These are phyloP conservation scores for Cyanoramphus novaezelandiae DNA, from an alignment of 2,113 vertebrate genomes.

Conservation along the genomic window DNA sequence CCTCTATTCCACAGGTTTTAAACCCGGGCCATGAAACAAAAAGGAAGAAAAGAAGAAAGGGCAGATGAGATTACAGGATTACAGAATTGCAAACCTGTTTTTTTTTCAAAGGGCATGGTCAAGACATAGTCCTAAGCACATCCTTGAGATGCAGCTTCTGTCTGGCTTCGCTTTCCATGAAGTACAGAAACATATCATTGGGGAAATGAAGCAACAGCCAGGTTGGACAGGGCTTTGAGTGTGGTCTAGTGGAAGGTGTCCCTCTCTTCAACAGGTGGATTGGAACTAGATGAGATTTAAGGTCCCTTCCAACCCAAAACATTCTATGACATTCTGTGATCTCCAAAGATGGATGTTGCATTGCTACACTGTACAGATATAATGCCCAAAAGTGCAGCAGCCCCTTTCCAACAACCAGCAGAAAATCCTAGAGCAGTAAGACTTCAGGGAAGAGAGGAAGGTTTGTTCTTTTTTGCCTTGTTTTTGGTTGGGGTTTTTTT, in stretches of 20 bases:
- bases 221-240: not conserved
- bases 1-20: not conserved
- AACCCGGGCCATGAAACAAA: not conserved
- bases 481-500: not conserved
- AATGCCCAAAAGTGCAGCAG: not conserved
- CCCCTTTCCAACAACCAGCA: not conserved
- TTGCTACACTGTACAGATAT: not conserved
- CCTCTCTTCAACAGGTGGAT: rapidly evolving
- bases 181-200: not conserved
- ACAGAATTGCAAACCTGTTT: not conserved
- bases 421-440: not conserved
- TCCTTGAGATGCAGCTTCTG: not conserved
- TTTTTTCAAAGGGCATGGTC: not conserved
- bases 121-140: not conserved
- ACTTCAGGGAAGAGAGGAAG: not conserved
- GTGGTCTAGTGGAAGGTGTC: not conserved
- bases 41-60: not conserved
- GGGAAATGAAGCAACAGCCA: not conserved
- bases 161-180: not conserved
- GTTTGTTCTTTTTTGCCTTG: not conserved
- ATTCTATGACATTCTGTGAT: not conserved
- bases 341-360: not conserved
- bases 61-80: not conserved
- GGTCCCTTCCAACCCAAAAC: not conserved
- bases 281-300: not conserved